These are phyloP conservation scores for Nycticryphes semicollaris DNA, from an alignment of 2,113 vertebrate genomes.

Conservation along the genomic window DNA sequence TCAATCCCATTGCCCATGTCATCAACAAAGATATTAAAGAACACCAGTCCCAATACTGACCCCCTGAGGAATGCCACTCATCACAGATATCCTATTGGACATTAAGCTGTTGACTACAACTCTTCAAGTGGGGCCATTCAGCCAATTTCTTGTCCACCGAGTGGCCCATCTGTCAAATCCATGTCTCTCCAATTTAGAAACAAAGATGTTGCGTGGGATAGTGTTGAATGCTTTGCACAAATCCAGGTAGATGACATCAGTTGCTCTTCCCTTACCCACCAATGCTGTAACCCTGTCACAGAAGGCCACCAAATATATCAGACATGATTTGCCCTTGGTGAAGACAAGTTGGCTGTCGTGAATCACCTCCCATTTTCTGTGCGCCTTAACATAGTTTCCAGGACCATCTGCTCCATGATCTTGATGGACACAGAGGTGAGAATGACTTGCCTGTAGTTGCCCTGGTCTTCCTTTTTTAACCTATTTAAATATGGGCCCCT, in stretches of 20 bases:
- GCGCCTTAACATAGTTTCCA: background rate
- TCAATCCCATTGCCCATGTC: background rate
- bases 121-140: background rate
- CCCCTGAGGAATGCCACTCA: background rate
- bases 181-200: background rate
- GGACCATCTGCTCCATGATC: background rate
- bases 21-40: background rate
- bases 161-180: background rate
- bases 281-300: background rate
- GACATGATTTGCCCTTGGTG: background rate
- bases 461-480: background rate
- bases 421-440: background rate
- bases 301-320: background rate
- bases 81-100: background rate
- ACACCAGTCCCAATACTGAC: background rate
- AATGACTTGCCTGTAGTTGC: background rate
- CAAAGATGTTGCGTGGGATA: background rate
- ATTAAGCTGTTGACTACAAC: background rate
- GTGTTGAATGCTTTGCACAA: background rate
- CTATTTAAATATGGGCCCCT: background rate
- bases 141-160: background rate
- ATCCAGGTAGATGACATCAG: background rate
- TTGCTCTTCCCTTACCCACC: background rate
- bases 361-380: background rate
- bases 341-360: background rate